Evolutionary conservation across 2,888 invertebrate genomes (phyloP).

Genomic region (Hipparchia sbordonii): DNA sequence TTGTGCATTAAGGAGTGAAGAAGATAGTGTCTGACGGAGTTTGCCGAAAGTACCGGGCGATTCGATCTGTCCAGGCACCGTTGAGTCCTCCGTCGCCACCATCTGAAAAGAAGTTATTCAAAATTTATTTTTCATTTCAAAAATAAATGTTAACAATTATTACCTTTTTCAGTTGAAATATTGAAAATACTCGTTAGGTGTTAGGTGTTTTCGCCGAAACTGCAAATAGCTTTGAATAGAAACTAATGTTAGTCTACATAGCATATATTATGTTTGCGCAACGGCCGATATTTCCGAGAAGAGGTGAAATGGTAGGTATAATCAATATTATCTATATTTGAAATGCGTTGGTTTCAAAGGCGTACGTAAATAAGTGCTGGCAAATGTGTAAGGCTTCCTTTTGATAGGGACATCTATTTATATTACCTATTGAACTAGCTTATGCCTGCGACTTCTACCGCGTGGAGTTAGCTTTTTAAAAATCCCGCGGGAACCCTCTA

Average conservation of each 20-base stretch:
- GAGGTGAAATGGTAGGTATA: not conserved
- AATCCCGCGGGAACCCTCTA: no score
- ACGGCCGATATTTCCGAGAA: conserved; percentile 2
- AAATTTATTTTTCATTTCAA: not conserved
- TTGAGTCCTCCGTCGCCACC: conserved; percentile 91
- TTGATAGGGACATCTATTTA: not conserved
- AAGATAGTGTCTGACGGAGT: conserved; percentile 91
- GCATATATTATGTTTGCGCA: conserved; percentile 6
- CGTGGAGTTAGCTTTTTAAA: no score
- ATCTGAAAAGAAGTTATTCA: conserved; percentile 81
- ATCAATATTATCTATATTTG: conserved; percentile 8
- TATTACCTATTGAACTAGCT: not conserved
- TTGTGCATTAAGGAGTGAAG: conserved; percentile 91
- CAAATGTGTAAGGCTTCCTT: not conserved
- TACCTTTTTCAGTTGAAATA: not conserved
- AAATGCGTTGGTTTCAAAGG: conserved; percentile 1
- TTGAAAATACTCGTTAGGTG: not conserved
- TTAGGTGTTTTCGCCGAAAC: not conserved
- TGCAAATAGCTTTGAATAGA: conserved; percentile 4
- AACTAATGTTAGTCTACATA: not conserved
- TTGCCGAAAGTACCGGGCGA: conserved; percentile 91
- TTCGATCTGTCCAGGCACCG: conserved; percentile 84
- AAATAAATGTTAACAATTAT: not conserved
- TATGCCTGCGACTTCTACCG: no score
- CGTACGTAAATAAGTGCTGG: not conserved